Percentiles rank a stretch among this genome's conserved stretches.
Evolutionary conservation across 2,113 vertebrate species (phyloP).

Genomic region (Limnothrissa miodon): DNA sequence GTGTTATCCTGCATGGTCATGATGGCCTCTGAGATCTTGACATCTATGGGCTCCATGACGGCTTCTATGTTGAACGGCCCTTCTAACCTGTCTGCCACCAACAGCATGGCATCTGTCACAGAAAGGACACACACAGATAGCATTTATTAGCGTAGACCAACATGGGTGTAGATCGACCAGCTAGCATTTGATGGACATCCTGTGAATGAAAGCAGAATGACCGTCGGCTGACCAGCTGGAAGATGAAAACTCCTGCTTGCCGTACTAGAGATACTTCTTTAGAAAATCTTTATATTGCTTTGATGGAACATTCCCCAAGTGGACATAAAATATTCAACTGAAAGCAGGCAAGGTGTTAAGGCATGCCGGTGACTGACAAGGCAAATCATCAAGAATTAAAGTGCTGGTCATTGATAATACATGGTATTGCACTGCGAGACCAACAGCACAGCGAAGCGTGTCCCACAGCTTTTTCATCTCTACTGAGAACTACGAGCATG

Average conservation of each 20-base stretch:
- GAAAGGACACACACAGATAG: slow-evolving; percentile 39
- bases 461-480: not conserved
- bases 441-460: not conserved
- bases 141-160: not conserved
- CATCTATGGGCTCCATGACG: slow-evolving; percentile 91
- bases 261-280: not conserved
- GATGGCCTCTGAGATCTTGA: slow-evolving; percentile 98
- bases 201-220: not conserved
- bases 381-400: too few relatives aligned
- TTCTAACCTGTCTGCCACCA: slow-evolving; percentile 91
- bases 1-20: slow-evolving; percentile 98
- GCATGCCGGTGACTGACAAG: too few relatives aligned
- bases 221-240: not conserved
- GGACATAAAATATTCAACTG: not conserved
- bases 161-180: not conserved
- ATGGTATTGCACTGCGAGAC: too few relatives aligned
- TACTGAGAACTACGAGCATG: not conserved
- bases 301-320: not conserved
- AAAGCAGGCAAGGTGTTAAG: too few relatives aligned
- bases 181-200: not conserved
- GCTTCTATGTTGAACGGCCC: slow-evolving; percentile 95
- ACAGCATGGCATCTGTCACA: slow-evolving; percentile 93
- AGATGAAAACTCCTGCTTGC: not conserved
- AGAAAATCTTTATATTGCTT: not conserved
- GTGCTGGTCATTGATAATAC: too few relatives aligned